Evolutionary conservation across 2,113 vertebrate genomes (phyloP).

Genomic region (Muntiacus reevesi): DNA sequence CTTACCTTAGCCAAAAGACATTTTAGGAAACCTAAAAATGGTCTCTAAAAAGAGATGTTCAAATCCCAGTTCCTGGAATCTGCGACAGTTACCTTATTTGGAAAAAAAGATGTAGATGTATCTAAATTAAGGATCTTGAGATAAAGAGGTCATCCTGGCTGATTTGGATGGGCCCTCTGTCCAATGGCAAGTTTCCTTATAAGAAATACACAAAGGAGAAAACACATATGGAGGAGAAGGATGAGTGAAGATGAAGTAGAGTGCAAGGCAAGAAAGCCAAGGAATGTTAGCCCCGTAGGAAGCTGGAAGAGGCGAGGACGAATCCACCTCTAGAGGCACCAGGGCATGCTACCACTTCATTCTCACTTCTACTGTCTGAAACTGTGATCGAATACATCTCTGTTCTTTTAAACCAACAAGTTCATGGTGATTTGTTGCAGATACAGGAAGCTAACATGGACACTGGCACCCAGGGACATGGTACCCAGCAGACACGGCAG

Average conservation of each 20-base stretch:
- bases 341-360: neutral
- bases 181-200: neutral
- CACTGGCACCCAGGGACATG: too few species aligned
- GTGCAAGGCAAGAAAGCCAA: neutral
- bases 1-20: neutral
- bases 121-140: neutral
- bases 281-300: neutral
- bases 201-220: neutral
- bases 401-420: neutral
- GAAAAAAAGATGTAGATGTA: neutral
- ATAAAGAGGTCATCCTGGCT: neutral
- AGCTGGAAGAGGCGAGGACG: too few species aligned
- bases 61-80: neutral
- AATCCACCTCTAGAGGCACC: neutral
- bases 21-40: neutral
- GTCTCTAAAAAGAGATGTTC: neutral
- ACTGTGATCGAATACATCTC: neutral
- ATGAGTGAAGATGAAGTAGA: neutral
- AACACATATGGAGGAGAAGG: neutral
- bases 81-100: neutral
- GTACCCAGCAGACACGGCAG: neutral
- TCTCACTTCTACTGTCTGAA: neutral
- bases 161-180: neutral
- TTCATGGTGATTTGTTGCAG: neutral
- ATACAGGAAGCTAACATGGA: neutral